phyloP scores from a whole-genome alignment of 2,113 vertebrate species.

The Oriolus oriolus region DNA sequence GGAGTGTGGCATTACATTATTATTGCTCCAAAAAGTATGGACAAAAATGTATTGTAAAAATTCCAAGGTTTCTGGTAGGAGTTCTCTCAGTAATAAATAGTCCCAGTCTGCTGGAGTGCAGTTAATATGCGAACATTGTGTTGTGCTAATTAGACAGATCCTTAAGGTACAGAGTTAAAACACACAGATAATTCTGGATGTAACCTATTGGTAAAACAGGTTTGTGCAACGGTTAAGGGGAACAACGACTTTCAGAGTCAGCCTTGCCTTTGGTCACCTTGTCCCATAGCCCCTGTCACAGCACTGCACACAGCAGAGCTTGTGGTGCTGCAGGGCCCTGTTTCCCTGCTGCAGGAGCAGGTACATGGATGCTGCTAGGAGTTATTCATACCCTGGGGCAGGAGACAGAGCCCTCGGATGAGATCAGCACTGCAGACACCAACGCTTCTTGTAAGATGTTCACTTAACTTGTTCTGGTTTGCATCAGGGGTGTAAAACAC shows the following conservation, averaged over 20 bases:
- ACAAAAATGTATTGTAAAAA: slow-evolving; percentile 58
- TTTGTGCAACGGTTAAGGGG: not conserved
- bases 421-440: not conserved
- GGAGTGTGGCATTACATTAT: slow-evolving; percentile 36
- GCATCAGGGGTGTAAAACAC: not conserved
- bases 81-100: slow-evolving; percentile 36
- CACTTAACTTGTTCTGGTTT: not conserved
- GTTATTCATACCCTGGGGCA: not conserved
- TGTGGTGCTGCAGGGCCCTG: not conserved
- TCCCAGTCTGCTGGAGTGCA: not conserved
- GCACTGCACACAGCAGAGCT: not conserved
- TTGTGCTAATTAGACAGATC: slow-evolving; percentile 27
- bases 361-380: not conserved
- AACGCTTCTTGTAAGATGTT: not conserved
- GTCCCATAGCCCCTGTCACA: not conserved
- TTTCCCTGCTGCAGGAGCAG: not conserved
- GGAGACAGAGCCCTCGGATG: not conserved
- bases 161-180: not conserved
- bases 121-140: not conserved
- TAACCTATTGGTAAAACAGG: not conserved
- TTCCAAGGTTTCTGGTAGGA: slow-evolving; percentile 36
- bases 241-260: not conserved
- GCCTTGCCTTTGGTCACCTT: not conserved
- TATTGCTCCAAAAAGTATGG: slow-evolving; percentile 55
- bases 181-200: not conserved